phyloP scores from a whole-genome alignment of 2,113 vertebrate genomes.

The human (Homo sapiens) region DNA sequence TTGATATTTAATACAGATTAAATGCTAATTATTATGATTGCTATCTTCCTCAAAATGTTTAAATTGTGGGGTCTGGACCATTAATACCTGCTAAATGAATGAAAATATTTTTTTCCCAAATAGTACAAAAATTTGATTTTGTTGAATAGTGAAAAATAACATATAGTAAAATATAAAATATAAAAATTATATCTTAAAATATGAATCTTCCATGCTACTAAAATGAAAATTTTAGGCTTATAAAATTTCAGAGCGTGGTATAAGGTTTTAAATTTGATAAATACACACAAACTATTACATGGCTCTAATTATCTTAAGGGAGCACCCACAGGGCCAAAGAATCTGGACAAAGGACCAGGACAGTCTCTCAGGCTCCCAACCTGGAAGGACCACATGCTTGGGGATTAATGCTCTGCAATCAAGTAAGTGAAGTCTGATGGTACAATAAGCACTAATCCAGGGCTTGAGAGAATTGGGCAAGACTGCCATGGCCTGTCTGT shows the following conservation, averaged over 20 bases:
- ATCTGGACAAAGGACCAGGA: not conserved
- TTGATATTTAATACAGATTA: not conserved
- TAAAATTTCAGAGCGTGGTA: not conserved
- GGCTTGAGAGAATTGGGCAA: not conserved
- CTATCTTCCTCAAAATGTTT: not conserved
- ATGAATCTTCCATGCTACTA: not conserved
- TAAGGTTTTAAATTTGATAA: not conserved
- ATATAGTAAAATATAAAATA: not conserved
- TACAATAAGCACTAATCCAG: not conserved
- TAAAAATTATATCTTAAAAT: not conserved
- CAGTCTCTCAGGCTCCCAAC: too few relatives aligned
- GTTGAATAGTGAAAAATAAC: not conserved
- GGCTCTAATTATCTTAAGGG: not conserved
- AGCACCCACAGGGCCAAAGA: not conserved
- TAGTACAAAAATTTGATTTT: not conserved
- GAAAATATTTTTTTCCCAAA: not conserved
- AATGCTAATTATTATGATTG: not conserved
- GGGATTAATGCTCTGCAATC: not conserved
- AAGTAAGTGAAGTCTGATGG: not conserved
- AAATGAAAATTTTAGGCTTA: not conserved
- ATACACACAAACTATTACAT: not conserved
- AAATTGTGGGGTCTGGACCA: not conserved
- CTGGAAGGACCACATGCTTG: not conserved
- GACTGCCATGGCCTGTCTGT: not conserved
- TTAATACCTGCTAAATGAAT: not conserved